A percentile compares a stretch with the other conserved stretches of the same genome.
phyloP scores from a whole-genome alignment of 2,888 invertebrate species.

The Erpobdella octoculata region DNA sequence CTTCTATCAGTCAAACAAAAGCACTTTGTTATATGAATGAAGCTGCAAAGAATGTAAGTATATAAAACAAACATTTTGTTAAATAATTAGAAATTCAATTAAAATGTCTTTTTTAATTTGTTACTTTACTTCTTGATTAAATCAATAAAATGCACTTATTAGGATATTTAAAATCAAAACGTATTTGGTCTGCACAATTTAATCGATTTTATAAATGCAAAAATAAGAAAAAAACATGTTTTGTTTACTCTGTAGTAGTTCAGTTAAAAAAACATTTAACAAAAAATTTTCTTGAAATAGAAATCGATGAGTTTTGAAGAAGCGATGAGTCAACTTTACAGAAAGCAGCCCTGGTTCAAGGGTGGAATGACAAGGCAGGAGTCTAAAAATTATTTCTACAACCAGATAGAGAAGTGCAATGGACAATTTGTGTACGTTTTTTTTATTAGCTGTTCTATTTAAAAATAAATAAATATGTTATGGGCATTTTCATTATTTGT shows the following conservation, averaged over 20 bases:
- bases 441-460: too few relatives aligned
- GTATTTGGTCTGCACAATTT: too few relatives aligned
- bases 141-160: too few relatives aligned
- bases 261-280: too few relatives aligned
- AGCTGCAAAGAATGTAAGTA: neutral
- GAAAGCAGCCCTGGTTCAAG: slow-evolving; percentile 14
- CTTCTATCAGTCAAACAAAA: neutral
- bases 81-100: neutral
- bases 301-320: neutral
- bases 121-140: neutral
- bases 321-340: neutral
- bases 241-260: too few relatives aligned
- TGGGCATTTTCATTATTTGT: too few relatives aligned
- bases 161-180: too few relatives aligned
- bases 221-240: too few relatives aligned
- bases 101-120: neutral
- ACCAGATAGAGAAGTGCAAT: neutral
- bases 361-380: slow-evolving; percentile 6
- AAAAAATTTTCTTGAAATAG: too few relatives aligned
- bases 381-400: neutral
- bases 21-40: slow-evolving; percentile 2
- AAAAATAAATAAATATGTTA: too few relatives aligned
- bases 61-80: neutral
- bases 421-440: slow-evolving; percentile 5
- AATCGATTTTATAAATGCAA: too few relatives aligned